A percentile compares a stretch with the other conserved stretches of the same genome.
Conservation (phyloP, 1,140 invertebrate species). For the Heliconius himera region DNA sequence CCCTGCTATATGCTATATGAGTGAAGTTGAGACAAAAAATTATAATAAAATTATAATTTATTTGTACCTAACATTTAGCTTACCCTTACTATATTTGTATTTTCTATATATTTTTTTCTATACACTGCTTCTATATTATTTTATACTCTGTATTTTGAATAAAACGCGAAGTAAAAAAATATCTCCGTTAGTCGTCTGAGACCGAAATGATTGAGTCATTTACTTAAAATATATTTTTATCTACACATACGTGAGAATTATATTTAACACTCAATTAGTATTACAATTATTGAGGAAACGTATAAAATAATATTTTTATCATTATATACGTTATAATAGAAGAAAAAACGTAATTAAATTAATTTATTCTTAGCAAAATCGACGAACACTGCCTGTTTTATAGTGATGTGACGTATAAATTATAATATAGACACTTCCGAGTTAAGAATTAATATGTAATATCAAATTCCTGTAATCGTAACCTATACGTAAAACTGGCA, state of each 20-base stretch:
- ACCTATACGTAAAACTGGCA: not conserved
- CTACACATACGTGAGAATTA: not conserved
- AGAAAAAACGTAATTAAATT: conserved; percentile 7
- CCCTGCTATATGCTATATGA: too few species aligned
- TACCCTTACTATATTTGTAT: too few species aligned
- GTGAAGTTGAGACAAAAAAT: too few species aligned
- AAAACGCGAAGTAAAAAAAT: too few species aligned
- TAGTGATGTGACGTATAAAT: not conserved
- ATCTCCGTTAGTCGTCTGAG: too few species aligned
- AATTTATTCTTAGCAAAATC: conserved; percentile 1
- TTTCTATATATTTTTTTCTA: too few species aligned
- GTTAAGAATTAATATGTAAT: not conserved
- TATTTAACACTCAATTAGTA: not conserved
- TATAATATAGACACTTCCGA: not conserved
- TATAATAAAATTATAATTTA: too few species aligned
- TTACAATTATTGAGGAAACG: not conserved
- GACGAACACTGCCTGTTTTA: not conserved
- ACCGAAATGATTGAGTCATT: too few species aligned
- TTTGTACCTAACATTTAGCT: too few species aligned
- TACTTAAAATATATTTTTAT: not conserved
- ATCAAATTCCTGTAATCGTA: not conserved
- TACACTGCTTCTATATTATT: too few species aligned
- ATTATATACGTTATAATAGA: not conserved
- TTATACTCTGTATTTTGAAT: too few species aligned
- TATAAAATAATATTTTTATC: conserved; percentile 3